phyloP scores from a whole-genome alignment of 2,888 invertebrate genomes.

The Himalopsyche anomala region DNA sequence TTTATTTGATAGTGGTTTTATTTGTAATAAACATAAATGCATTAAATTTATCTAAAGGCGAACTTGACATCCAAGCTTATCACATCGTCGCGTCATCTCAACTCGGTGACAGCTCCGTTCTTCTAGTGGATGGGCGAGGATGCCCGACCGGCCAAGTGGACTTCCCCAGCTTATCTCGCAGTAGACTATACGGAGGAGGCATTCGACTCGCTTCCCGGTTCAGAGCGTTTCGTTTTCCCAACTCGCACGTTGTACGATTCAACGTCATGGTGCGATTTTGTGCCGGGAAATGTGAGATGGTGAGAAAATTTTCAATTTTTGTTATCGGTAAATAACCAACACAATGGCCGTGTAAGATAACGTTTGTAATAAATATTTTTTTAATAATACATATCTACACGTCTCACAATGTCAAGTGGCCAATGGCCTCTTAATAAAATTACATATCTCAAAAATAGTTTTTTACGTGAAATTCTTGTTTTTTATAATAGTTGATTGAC shows the following conservation, averaged over 20 bases:
- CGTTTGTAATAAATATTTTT: too few species aligned
- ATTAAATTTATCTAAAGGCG: neutral
- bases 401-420: too few species aligned
- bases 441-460: too few species aligned
- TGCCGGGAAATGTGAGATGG: constrained; percentile 69
- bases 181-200: constrained; percentile 51
- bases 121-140: constrained; percentile 85
- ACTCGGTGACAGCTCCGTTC: constrained; percentile 83
- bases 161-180: constrained; percentile 76
- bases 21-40: neutral
- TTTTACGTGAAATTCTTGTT: too few species aligned
- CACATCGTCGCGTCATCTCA: constrained; percentile 88
- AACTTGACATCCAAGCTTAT: constrained; percentile 83
- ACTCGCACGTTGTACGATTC: constrained; percentile 89
- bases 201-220: constrained; percentile 78
- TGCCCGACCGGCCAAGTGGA: constrained; percentile 86
- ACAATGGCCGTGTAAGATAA: neutral
- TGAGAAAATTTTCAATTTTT: neutral
- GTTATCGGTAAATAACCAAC: neutral
- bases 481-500: too few species aligned
- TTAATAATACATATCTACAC: too few species aligned
- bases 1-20: too few species aligned
- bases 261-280: constrained; percentile 90
- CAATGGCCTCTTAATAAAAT: too few species aligned
- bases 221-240: constrained; percentile 91